Evolutionary conservation across 1,140 invertebrate species (phyloP), one percentile per base, ranked within the genome.

Genomic region (Drosophila lacteicornis): DNA sequence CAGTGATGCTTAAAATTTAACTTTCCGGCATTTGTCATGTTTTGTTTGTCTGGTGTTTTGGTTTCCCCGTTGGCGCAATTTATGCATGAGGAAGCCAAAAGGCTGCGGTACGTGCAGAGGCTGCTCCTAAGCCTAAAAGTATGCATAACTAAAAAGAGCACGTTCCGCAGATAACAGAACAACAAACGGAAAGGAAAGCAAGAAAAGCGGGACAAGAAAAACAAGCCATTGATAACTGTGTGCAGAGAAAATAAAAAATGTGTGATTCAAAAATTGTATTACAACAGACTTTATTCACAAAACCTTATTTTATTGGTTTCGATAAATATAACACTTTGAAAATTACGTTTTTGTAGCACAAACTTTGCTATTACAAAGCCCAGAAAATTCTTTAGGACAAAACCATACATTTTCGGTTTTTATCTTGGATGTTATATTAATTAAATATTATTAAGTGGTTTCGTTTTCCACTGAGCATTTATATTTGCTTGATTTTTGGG

Each of bases 91-190:
- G 27, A 71, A 73, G 43, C 40, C 74, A 46, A 74, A 63, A 68
- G 60, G 60, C 62, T 73, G 61, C 53, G 75, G 49, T 65, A 82
- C 83, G 76, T 82, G 83, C 79, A 66, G 82, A 25, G 65, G 36
- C 59, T 27, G 51, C 40, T 57, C 15, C 56, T 90, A 90, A 82
- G 78, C 85, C 85, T 81, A 82, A 90, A 85, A 90, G 81, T 90
- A 76, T 88, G 85, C 85, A 88, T 90, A 85, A 85, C 85, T 82
- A 85, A 85, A 79, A 84, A 69, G 85, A 84, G 81, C 85, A 88
- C 85, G 85, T 88, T 81, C 42, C 66, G n/a, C 62, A 90, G 85
- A 88, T 90, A 88, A 84, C 78, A 79, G 73, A 73, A 59, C 58
- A 82, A 49, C 73, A 82, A 79, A 56, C 63, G 49, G 78, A 77